Conservation (phyloP, 2,888 invertebrate species). For the Rhogogaster chlorosoma region DNA sequence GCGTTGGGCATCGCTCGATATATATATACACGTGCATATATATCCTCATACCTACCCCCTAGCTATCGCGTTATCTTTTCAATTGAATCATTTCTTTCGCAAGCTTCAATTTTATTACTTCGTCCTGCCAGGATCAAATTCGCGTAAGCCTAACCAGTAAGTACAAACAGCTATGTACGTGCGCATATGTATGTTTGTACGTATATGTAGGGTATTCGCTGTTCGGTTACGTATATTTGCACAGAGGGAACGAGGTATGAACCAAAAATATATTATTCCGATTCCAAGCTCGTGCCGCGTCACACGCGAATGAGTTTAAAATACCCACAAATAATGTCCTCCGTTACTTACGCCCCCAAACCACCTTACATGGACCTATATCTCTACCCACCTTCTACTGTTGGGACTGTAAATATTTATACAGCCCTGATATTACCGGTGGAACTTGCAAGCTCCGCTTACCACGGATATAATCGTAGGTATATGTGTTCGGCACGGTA, state of each 20-base stretch:
- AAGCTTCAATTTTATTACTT: conserved; percentile 2
- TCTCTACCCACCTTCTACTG: conserved; percentile 52
- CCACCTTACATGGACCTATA: not conserved
- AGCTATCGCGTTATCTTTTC: not conserved
- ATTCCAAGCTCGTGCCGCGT: conserved; percentile 40
- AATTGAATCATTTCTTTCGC: conserved; percentile 23
- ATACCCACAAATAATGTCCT: conserved; percentile 57
- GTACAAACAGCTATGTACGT: not conserved
- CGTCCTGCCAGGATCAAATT: not conserved
- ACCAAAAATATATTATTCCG: conserved; percentile 37
- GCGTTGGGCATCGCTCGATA: not conserved
- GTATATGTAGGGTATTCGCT: not conserved
- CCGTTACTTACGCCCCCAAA: conserved; percentile 31
- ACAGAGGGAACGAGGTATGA: conserved; percentile 18
- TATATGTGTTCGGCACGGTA: not conserved
- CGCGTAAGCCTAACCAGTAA: not conserved
- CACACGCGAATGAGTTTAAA: conserved; percentile 56
- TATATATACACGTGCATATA: not conserved
- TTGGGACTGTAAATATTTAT: conserved; percentile 60
- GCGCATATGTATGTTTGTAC: not conserved
- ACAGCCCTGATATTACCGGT: conserved; percentile 58
- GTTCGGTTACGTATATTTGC: not conserved
- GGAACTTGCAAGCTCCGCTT: conserved; percentile 42
- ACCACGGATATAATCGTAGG: conserved; percentile 12
- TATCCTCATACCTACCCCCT: not conserved